Base-by-base conservation (phyloP, 2,797 vertebrate genomes). In the Cyclura pinguis region DNA sequence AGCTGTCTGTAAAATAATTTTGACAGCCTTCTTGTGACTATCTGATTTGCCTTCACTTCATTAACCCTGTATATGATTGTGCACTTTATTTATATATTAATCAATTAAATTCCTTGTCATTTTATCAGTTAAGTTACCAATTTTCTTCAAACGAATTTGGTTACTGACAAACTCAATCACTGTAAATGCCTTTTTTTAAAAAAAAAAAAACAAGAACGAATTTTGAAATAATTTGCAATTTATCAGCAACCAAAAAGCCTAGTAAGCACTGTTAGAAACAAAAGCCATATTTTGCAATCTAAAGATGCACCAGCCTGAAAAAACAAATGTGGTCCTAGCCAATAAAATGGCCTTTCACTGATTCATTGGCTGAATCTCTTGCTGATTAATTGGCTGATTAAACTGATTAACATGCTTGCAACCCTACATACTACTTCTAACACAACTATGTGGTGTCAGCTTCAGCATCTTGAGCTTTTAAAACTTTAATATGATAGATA, bases 401-500 rank as follows among this genome's bases (percentile, higher is more conserved):
- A 67, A 69, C 47, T 69, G 47, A 55, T 83, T 83, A 83, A 90
- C 82, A 83, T 69, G n/a, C 80, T 77, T 50, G 73, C 59, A 78
- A 35, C 12, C 27, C 62, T n/a, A 24, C 47, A 87, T 32, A 77
- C 55, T 42, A 20, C 7, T 42, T 77, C 16, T 85, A 74, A 67
- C 6, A 67, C 72, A 76, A 84, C 52, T 88, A 92, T 82, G 80
- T 88, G 76, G 64, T 92, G 62, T 59, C 67, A 90, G 92, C 24
- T 94, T 95, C 92, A 92, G 86, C 92, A 52, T 84, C 90, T 35
- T 88, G 59, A 95, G 87, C 85, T 88, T 94, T 95, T 95, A 96
- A 95, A 85, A 92, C 67, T 95, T 96, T 94, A 95, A 81, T 81
- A 95, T 97, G 96, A 97, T 95, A 91, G 92, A 97, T 94, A 95